Percentiles rank a stretch among this genome's conserved stretches.
Conservation (phyloP, 1,140 invertebrate genomes). For the Anagrus nilaparvatae region DNA sequence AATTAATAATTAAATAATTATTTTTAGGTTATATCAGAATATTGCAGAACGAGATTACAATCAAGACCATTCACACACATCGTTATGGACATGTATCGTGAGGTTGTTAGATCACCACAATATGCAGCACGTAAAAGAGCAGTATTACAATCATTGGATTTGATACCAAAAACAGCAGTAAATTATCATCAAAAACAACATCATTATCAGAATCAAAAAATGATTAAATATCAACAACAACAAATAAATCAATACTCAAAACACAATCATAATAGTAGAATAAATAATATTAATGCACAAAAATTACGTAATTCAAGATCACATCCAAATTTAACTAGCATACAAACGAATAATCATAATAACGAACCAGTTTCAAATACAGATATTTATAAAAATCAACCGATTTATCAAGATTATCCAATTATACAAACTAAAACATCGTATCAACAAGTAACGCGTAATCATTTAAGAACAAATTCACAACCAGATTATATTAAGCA, state of each 20-base stretch:
- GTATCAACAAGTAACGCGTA: too few relatives aligned
- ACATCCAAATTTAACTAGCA: conserved; percentile 34
- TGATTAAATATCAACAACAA: too few relatives aligned
- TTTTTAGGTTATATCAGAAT: conserved; percentile 49
- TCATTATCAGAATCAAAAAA: conserved; percentile 17
- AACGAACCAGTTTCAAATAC: too few relatives aligned
- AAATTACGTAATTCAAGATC: conserved; percentile 39
- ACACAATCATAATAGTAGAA: too few relatives aligned
- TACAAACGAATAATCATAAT: too few relatives aligned
- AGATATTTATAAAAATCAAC: too few relatives aligned
- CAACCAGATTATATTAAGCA: conserved; percentile 23
- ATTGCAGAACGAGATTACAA: conserved; percentile 44
- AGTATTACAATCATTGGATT: conserved; percentile 18
- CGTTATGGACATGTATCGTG: conserved; percentile 51
- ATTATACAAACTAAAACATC: too few relatives aligned
- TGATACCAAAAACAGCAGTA: conserved; percentile 1
- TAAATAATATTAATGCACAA: too few relatives aligned
- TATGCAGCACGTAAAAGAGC: conserved; percentile 31
- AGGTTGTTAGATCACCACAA: conserved; percentile 39
- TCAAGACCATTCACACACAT: conserved; percentile 50
- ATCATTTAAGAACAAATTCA: too few relatives aligned
- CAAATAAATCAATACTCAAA: too few relatives aligned
- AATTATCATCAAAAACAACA: conserved; percentile 8
- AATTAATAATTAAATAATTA: too few relatives aligned
- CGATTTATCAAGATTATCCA: too few relatives aligned